These are phyloP conservation scores for Nineta flava DNA, from an alignment of 2,888 invertebrate species.

Conservation along the genomic window DNA sequence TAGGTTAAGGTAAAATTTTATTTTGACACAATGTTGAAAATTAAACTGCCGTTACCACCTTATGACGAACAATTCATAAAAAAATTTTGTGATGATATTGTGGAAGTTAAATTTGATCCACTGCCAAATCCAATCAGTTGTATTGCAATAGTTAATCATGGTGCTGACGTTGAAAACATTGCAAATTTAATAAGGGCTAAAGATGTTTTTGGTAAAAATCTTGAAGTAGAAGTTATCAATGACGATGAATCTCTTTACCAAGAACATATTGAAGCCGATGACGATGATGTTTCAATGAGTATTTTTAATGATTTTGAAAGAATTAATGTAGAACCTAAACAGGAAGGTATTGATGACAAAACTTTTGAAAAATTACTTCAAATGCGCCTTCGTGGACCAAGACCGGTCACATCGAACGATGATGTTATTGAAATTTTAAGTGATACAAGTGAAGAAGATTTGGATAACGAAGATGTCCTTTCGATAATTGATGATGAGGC, in stretches of 20 bases:
- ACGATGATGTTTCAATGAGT: neutral
- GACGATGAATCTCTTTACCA: neutral
- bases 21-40: neutral
- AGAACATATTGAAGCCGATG: neutral
- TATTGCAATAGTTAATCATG: neutral
- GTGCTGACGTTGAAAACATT: neutral
- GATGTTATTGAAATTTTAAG: neutral
- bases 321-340: neutral
- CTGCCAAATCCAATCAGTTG: neutral
- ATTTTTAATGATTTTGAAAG: neutral
- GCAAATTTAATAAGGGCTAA: neutral
- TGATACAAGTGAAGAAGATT: neutral
- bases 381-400: neutral
- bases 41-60: neutral
- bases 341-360: neutral
- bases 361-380: neutral
- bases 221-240: neutral
- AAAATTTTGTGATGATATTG: neutral
- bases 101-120: neutral
- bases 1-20: neutral
- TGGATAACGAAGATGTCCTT: neutral
- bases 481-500: too few species aligned
- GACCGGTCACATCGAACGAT: neutral
- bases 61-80: neutral
- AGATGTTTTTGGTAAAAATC: neutral